Conservation (phyloP, 2,888 invertebrate species). For the Hyalella azteca region DNA sequence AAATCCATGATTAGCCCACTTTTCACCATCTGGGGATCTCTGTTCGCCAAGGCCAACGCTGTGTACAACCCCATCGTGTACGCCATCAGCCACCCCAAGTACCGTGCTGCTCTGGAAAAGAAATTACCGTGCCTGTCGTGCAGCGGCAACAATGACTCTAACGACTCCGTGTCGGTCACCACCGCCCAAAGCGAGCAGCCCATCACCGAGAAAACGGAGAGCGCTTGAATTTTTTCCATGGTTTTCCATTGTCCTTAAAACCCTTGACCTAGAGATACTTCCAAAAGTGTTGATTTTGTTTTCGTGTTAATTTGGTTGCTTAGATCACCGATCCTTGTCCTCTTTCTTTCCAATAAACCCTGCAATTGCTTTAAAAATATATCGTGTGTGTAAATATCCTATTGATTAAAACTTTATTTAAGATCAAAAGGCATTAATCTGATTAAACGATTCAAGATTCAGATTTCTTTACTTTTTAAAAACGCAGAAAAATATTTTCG, state of each 20-base stretch:
- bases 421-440: too few species aligned
- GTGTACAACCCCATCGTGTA: constrained; percentile 62
- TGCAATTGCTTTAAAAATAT: constrained; percentile 25
- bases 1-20: constrained; percentile 50
- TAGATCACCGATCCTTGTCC: not conserved
- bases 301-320: not conserved
- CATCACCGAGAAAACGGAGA: constrained; percentile 39
- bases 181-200: constrained; percentile 38
- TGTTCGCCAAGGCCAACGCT: constrained; percentile 64
- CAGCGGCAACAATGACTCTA: constrained; percentile 22
- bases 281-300: not conserved
- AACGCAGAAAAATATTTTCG: too few species aligned
- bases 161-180: constrained; percentile 20
- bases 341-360: not conserved
- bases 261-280: not conserved
- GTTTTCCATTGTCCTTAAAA: not conserved
- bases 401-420: too few species aligned
- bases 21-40: constrained; percentile 61
- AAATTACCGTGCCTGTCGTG: constrained; percentile 55
- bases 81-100: constrained; percentile 61
- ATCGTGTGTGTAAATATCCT: not conserved
- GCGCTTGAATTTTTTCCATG: constrained; percentile 30
- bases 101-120: constrained; percentile 54
- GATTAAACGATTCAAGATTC: too few species aligned
- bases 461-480: too few species aligned